Evolutionary conservation across 2,888 invertebrate species (phyloP), one percentile per base, ranked within the genome.

Genomic region (Ctena decussata): DNA sequence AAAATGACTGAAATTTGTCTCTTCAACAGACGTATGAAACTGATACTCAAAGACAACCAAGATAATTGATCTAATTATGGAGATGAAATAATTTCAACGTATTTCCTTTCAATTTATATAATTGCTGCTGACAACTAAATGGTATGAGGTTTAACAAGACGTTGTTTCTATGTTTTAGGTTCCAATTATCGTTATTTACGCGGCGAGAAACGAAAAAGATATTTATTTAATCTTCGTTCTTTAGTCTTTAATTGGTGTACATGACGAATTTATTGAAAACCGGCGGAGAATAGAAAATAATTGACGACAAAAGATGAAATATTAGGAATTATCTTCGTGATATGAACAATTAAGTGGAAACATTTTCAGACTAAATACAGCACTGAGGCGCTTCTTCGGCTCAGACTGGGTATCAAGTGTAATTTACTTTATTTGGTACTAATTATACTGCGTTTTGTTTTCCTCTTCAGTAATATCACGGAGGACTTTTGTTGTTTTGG

Each of bases 161-260:
- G 65, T 65, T 35, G 65, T 65, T 65, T 65, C 65, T 12, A 32
- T 65, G 35, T 65, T 65, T 65, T 65, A 65, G 65, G 21, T 11
- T 65, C 35, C 65, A 65, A 65, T 65, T 65, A 65, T 35, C 65
- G 65, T 65, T 65, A 65, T 65, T 65, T 65, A 65, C 65, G 65
- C 65, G 65, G 65, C 65, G 65, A 65, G 65, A 30, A 60, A 65
- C 65, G 65, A 35, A 65, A 65, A 65, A 65, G 65, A 65, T 65
- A 65, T 65, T 65, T 65, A 65, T 65, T 65, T 65, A 65, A 65
- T 65, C 65, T 65, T 65, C 21, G 32, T 65, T 35, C 18, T 65
- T 18, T 32, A 65, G 35, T 65, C 65, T 5, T 65, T 65, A 65
- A 65, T 65, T 65, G 65, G 65, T 65, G 65, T 65, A 65, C 65